These are phyloP conservation scores for Yponomeuta sedellus DNA, from an alignment of 2,888 invertebrate genomes.

Conservation along the genomic window DNA sequence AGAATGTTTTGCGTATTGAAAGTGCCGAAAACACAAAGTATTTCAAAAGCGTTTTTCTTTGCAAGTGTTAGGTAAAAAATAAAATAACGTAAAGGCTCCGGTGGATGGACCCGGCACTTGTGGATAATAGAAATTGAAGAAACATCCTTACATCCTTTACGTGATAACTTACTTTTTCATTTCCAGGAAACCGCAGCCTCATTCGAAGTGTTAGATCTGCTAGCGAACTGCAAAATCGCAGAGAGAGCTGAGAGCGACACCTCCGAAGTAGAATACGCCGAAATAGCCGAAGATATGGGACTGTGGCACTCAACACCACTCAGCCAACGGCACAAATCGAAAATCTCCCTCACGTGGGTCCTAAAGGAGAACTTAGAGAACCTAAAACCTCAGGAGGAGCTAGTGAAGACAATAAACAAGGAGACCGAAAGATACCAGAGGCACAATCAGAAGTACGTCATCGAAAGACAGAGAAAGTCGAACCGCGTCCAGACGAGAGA, in stretches of 20 bases:
- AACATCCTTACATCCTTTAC: background rate
- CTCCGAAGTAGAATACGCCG: constrained; percentile 57
- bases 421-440: constrained; percentile 38
- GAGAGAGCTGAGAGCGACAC: constrained; percentile 33
- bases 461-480: constrained; percentile 29
- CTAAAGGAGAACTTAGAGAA: constrained; percentile 79
- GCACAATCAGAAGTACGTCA: constrained; percentile 36
- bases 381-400: constrained; percentile 41
- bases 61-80: no score
- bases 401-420: constrained; percentile 30
- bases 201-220: constrained; percentile 39
- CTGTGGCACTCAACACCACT: constrained; percentile 69
- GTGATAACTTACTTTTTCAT: background rate
- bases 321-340: constrained; percentile 71
- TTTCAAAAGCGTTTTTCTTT: no score
- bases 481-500: constrained; percentile 26
- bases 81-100: no score
- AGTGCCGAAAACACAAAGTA: no score
- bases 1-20: no score
- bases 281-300: constrained; percentile 66
- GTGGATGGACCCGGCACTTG: no score
- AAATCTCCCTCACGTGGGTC: constrained; percentile 86
- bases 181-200: constrained; percentile 27
- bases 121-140: no score
- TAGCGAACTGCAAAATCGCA: constrained; percentile 56